Percentiles rank a stretch among this genome's conserved stretches.
Conservation (phyloP, 2,888 invertebrate species). For the Norana najaformis region DNA sequence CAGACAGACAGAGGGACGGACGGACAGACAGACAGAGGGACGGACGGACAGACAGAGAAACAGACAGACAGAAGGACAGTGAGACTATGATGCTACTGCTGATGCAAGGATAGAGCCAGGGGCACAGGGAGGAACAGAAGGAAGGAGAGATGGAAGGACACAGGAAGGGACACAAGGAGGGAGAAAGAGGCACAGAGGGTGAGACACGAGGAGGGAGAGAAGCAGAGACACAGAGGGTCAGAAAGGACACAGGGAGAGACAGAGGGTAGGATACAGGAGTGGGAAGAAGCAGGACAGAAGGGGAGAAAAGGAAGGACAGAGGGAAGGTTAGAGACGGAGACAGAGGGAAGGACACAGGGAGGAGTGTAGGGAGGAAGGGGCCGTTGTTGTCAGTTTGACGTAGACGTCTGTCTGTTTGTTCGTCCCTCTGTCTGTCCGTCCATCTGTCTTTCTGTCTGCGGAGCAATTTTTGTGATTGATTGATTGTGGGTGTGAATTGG, state of each 20-base stretch:
- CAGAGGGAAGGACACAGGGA: no score
- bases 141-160: not conserved
- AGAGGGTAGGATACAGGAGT: slow-evolving; percentile 40
- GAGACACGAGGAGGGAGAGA: not conserved
- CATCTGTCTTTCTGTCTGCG: no score
- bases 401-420: no score
- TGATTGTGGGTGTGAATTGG: no score
- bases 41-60: not conserved
- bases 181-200: not conserved
- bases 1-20: not conserved
- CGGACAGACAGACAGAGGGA: not conserved
- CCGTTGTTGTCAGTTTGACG: no score
- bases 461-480: no score
- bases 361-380: no score
- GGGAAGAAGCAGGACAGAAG: no score
- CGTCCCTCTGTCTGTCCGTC: no score
- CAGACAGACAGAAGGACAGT: slow-evolving; percentile 16
- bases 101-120: no score
- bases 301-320: slow-evolving; percentile 27
- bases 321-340: not conserved
- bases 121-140: not conserved
- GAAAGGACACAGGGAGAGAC: slow-evolving; percentile 34
- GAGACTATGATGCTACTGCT: no score
- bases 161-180: not conserved
- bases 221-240: not conserved